Percentiles rank a stretch among this genome's conserved stretches.
Evolutionary conservation across 2,888 invertebrate genomes (phyloP).

Genomic region (Aethes cnicana): DNA sequence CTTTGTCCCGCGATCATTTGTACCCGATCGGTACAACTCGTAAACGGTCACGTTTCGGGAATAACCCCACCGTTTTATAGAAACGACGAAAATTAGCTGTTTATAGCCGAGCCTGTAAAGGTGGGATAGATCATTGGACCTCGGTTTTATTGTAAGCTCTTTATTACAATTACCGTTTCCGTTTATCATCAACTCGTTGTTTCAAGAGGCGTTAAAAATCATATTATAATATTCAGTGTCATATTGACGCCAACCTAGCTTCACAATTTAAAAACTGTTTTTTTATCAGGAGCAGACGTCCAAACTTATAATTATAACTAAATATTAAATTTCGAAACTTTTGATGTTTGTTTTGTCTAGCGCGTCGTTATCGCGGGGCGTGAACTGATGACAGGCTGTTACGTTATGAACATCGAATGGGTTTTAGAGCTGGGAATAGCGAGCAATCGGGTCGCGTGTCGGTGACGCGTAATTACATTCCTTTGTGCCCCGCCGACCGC

Average conservation of each 20-base stretch:
- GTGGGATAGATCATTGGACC: not conserved
- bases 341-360: not conserved
- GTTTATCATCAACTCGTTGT: too few relatives aligned
- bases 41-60: constrained; percentile 18
- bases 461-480: constrained; percentile 73
- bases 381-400: not conserved
- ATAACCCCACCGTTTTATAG: constrained; percentile 4
- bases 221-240: too few relatives aligned
- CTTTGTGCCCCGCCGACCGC: constrained; percentile 60
- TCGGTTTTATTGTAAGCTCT: too few relatives aligned
- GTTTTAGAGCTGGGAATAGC: constrained; percentile 38
- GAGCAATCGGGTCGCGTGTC: constrained; percentile 57
- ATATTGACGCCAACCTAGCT: too few relatives aligned
- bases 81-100: constrained; percentile 3
- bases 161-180: too few relatives aligned
- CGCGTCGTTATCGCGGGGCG: constrained; percentile 1
- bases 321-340: constrained; percentile 3
- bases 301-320: not conserved
- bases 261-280: too few relatives aligned
- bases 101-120: constrained; percentile 1
- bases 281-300: not conserved
- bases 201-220: too few relatives aligned
- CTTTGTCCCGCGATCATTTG: constrained; percentile 14
- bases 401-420: constrained; percentile 18
- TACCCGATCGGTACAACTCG: constrained; percentile 4